Conservation (phyloP, 92 coral and sea anemone genomes). For the Epizoanthus illoricatus region DNA sequence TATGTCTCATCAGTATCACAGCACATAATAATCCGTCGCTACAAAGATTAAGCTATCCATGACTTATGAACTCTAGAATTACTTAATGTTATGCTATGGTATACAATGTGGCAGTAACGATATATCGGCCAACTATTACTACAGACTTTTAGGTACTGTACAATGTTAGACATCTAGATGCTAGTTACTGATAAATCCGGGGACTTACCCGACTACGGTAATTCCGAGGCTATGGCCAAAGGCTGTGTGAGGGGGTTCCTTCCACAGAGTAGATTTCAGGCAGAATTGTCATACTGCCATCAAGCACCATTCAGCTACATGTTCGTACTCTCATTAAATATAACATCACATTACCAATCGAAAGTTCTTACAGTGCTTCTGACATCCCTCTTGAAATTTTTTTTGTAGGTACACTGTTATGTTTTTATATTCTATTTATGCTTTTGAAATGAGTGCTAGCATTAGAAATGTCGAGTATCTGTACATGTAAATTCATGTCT, state of each 20-base stretch:
- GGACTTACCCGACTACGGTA: constrained; percentile 22
- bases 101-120: neutral
- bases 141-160: no score
- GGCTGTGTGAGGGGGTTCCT: constrained; percentile 21
- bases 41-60: neutral
- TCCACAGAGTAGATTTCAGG: constrained; percentile 15
- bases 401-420: neutral
- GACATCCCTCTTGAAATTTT: neutral
- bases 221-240: constrained; percentile 23
- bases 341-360: constrained; percentile 6
- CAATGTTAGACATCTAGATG: neutral
- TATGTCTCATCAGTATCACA: neutral
- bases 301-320: constrained; percentile 12
- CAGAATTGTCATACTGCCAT: constrained; percentile 2
- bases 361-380: constrained; percentile 4
- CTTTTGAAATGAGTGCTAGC: neutral
- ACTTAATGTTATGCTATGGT: neutral
- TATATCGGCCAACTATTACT: neutral
- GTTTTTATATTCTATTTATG: no score
- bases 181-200: constrained; percentile 21
- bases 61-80: neutral
- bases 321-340: neutral
- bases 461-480: no score
- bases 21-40: constrained; percentile 14
- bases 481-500: no score